Percentiles rank a stretch among this genome's conserved stretches.
Conservation (phyloP, 2,113 vertebrate genomes). For the Phaetusa simplex region DNA sequence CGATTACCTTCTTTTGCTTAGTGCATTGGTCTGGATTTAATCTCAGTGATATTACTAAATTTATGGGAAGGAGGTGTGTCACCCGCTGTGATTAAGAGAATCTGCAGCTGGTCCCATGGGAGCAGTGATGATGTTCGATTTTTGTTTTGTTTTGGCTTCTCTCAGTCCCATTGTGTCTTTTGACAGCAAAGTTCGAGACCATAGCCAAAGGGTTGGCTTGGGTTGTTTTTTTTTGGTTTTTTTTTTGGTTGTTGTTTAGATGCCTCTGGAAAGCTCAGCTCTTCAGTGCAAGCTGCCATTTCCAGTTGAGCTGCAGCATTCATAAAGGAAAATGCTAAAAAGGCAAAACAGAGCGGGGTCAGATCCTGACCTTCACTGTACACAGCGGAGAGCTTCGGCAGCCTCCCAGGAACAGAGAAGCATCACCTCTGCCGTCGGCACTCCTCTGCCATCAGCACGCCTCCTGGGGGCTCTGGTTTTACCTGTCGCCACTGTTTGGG, state of each 20-base stretch:
- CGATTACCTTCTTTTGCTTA: neutral
- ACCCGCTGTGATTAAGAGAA: accelerated
- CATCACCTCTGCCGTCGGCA: neutral
- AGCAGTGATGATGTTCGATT: neutral
- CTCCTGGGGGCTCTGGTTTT: neutral
- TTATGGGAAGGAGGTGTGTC: neutral
- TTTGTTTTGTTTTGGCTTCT: neutral
- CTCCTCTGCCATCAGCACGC: neutral
- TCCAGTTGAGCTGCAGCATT: neutral
- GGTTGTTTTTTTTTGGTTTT: neutral
- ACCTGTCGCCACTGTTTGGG: accelerated
- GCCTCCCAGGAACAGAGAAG: neutral
- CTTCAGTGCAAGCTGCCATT: neutral
- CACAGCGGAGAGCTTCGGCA: accelerated
- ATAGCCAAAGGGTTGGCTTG: neutral
- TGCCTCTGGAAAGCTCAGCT: neutral
- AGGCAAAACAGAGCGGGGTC: accelerated
- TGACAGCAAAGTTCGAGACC: neutral
- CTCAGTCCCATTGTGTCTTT: neutral
- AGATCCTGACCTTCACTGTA: neutral
- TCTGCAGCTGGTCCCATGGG: neutral
- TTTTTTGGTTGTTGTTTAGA: neutral
- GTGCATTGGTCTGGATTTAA: neutral
- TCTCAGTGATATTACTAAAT: neutral
- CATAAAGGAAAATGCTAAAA: neutral